These are phyloP conservation scores for Monoplex corrugatus DNA, from an alignment of 2,888 invertebrate genomes.

Conservation along the genomic window DNA sequence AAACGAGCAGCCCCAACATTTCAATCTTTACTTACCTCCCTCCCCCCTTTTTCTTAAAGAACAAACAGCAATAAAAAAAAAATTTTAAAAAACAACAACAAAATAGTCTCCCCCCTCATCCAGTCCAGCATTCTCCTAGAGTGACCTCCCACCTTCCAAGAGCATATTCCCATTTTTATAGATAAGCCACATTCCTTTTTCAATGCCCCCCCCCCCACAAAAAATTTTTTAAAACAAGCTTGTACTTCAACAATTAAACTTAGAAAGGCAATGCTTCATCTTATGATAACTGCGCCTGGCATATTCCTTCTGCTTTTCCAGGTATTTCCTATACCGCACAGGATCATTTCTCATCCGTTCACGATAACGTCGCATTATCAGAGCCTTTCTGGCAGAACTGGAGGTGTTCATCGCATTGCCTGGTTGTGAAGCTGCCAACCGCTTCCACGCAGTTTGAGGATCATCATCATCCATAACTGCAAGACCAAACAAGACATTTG, in stretches of 20 bases:
- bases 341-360: constrained; percentile 21
- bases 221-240: too few species aligned
- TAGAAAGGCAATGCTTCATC: not conserved
- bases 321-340: constrained; percentile 25
- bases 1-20: too few species aligned
- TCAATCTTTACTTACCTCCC: too few species aligned
- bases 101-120: not conserved
- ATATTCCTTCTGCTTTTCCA: constrained; percentile 30
- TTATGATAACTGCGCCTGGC: not conserved
- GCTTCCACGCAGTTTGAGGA: not conserved
- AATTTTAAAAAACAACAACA: too few species aligned
- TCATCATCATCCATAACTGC: not conserved
- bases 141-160: too few species aligned
- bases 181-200: too few species aligned
- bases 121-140: not conserved
- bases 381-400: constrained; percentile 22
- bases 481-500: constrained; percentile 29
- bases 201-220: too few species aligned
- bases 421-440: not conserved
- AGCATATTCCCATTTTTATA: too few species aligned
- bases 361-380: constrained; percentile 4
- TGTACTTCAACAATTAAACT: not conserved
- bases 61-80: too few species aligned
- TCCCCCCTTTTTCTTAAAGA: too few species aligned
- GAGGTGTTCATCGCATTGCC: not conserved